Conservation (phyloP, 2,797 vertebrate species). For the Iguana delicatissima region DNA sequence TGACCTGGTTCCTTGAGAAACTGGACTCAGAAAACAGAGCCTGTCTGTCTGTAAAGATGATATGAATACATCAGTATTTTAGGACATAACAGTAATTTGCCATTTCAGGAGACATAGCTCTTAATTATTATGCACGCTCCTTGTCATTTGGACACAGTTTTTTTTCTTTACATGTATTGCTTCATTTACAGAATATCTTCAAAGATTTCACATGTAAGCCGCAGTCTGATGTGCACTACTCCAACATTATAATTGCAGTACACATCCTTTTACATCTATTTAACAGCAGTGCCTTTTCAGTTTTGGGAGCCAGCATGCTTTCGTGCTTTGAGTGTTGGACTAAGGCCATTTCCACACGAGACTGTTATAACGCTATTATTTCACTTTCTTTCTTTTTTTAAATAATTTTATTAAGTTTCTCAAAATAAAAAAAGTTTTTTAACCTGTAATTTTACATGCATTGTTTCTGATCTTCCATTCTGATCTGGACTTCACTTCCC, state of each 20-base stretch:
- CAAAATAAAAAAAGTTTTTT: too few species aligned
- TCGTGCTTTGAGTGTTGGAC: too few species aligned
- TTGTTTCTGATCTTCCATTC: too few species aligned
- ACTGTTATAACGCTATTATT: too few species aligned
- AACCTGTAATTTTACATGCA: too few species aligned
- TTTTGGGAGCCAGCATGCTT: too few species aligned
- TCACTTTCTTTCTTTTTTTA: too few species aligned
- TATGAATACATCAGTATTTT: constrained; percentile 2
- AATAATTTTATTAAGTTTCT: too few species aligned
- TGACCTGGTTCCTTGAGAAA: neutral
- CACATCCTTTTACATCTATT: neutral
- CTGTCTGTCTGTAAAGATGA: neutral
- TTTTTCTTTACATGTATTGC: constrained; percentile 12
- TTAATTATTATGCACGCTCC: constrained; percentile 16
- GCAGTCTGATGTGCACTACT: too few species aligned
- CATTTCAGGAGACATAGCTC: neutral
- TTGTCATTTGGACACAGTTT: neutral
- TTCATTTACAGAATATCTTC: constrained; percentile 2
- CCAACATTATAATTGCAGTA: neutral
- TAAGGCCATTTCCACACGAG: too few species aligned
- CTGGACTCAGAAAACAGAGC: neutral
- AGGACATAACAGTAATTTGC: constrained; percentile 10
- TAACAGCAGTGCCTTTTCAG: too few species aligned
- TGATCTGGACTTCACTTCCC: too few species aligned
- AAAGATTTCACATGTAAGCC: neutral